phyloP scores from a whole-genome alignment of 2,888 invertebrate species.

The Chrysolina oricalcia region DNA sequence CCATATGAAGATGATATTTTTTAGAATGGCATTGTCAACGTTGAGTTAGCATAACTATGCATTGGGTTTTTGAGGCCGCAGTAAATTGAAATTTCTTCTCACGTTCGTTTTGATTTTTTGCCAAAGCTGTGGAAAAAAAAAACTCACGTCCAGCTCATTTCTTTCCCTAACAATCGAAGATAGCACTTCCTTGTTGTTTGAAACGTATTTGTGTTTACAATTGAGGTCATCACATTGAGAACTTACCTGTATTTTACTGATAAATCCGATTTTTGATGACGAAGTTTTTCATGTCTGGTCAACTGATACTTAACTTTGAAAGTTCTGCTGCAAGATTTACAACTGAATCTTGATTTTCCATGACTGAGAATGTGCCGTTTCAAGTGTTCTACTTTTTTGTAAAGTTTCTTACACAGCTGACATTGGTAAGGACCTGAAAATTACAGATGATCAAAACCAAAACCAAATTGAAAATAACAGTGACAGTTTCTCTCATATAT shows the following conservation, averaged over 20 bases:
- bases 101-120: no score
- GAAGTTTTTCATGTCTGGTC: not conserved
- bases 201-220: not conserved
- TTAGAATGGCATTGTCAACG: no score
- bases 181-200: no score
- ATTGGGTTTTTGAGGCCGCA: no score
- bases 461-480: not conserved
- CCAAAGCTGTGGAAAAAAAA: no score
- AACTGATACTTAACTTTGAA: not conserved
- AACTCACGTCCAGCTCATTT: no score
- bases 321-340: not conserved
- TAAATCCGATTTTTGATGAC: not conserved
- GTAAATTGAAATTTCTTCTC: no score
- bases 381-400: not conserved
- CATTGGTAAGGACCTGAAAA: constrained; percentile 6
- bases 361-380: not conserved
- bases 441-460: not conserved
- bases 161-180: no score
- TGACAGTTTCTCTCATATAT: no score
- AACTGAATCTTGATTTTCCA: not conserved
- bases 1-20: no score
- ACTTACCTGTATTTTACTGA: not conserved
- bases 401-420: not conserved
- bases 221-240: not conserved
- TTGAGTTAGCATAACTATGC: no score